Percentiles rank a stretch among this genome's conserved stretches.
Conservation (phyloP, 2,113 vertebrate species). For the Heptranchias perlo region DNA sequence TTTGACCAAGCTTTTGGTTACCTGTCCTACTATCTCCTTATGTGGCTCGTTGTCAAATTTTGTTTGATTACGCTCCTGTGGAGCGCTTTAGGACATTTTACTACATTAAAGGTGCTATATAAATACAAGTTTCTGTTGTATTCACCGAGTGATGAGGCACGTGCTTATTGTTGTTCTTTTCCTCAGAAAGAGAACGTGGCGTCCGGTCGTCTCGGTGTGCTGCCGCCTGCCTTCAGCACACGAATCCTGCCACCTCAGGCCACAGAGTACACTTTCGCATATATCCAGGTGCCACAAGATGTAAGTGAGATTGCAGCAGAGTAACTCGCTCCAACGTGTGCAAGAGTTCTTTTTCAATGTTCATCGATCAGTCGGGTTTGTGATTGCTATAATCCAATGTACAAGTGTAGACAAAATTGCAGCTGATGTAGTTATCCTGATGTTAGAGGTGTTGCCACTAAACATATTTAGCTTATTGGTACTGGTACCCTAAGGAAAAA, state of each 20-base stretch:
- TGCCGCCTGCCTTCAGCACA: conserved; percentile 81
- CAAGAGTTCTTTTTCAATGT: neutral
- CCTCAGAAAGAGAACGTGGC: conserved; percentile 77
- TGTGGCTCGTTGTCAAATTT: neutral
- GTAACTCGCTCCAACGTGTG: neutral
- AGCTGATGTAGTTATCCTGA: neutral
- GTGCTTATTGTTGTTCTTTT: conserved; percentile 40
- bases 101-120: neutral
- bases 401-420: neutral
- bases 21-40: neutral
- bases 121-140: neutral
- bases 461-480: neutral
- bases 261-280: conserved; percentile 81
- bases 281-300: conserved; percentile 82
- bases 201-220: conserved; percentile 67
- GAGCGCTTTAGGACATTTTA: too few relatives aligned
- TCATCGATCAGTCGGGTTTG: neutral
- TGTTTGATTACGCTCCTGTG: neutral
- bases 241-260: conserved; percentile 76
- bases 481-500: neutral
- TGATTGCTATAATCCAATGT: neutral
- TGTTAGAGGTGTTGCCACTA: neutral
- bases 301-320: conserved; percentile 59
- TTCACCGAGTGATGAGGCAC: neutral
- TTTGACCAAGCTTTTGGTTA: neutral